Conservation (phyloP, 2,797 vertebrate genomes). For the Sebastes oblongus region DNA sequence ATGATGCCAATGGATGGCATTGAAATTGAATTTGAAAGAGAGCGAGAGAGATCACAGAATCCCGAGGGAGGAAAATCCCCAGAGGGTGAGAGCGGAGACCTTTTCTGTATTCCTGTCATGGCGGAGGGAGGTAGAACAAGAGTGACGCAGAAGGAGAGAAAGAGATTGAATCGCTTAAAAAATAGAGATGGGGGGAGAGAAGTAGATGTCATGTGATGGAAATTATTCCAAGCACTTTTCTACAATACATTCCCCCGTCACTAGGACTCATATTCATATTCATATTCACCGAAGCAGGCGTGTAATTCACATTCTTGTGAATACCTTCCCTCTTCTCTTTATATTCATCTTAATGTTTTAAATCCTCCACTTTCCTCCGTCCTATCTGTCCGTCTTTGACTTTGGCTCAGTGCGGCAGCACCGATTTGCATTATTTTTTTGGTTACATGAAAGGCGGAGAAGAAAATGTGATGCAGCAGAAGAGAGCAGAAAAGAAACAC, state of each 20-base stretch:
- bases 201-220: constrained; percentile 40
- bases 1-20: constrained; percentile 47
- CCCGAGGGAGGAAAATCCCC: constrained; percentile 58
- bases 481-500: constrained; percentile 25
- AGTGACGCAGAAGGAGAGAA: constrained; percentile 23
- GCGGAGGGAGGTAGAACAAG: constrained; percentile 14
- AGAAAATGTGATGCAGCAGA: constrained; percentile 34
- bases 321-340: constrained; percentile 9
- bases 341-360: constrained; percentile 35
- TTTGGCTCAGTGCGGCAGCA: constrained; percentile 36
- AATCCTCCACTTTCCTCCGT: constrained; percentile 11
- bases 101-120: constrained; percentile 44
- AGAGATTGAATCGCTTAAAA: constrained; percentile 10
- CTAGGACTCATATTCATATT: constrained; percentile 43
- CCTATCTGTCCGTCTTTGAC: constrained; percentile 43
- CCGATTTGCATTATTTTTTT: constrained; percentile 51
- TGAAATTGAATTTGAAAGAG: constrained; percentile 63
- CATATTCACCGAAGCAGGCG: constrained; percentile 13
- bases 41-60: constrained; percentile 55
- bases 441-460: constrained; percentile 46
- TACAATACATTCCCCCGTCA: constrained; percentile 34
- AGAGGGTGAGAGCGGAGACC: constrained; percentile 50
- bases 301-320: constrained; percentile 36
- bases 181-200: constrained; percentile 7
- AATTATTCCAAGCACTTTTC: constrained; percentile 41